These are phyloP conservation scores for Drosophila nigricruria DNA, from an alignment of 2,888 invertebrate species.

Conservation along the genomic window DNA sequence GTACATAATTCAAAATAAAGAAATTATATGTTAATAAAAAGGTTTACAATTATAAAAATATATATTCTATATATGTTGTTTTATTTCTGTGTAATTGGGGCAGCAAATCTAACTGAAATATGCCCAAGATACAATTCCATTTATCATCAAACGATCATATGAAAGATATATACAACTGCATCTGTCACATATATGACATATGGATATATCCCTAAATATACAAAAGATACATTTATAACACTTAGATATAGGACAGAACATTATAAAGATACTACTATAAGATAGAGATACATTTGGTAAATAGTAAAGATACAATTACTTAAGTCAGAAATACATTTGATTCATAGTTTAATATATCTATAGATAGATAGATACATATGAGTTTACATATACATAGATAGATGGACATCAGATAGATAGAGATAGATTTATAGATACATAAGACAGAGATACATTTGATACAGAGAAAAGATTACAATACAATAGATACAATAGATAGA, in stretches of 20 bases:
- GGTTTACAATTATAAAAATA: conserved; percentile 11
- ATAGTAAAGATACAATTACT: neutral
- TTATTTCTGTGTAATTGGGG: conserved; percentile 37
- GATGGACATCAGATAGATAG: neutral
- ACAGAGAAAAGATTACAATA: too few species aligned
- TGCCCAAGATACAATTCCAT: neutral
- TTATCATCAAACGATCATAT: neutral
- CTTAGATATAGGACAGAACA: neutral
- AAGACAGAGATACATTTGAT: too few species aligned
- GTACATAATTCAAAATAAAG: conserved; percentile 8
- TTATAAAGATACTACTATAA: neutral
- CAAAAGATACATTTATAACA: too few species aligned
- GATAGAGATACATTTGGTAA: neutral
- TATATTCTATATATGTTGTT: conserved; percentile 44
- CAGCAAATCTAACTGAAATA: neutral
- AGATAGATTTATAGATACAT: neutral
- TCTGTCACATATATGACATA: neutral
- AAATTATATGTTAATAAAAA: conserved; percentile 39
- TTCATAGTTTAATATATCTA: too few species aligned
- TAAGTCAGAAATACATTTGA: neutral
- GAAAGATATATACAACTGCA: neutral
- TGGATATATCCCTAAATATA: too few species aligned
- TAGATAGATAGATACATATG: neutral
- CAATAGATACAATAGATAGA: neutral
- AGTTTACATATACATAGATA: neutral